Conservation (phyloP, 2,888 invertebrate species). For the Euplexia lucipara region DNA sequence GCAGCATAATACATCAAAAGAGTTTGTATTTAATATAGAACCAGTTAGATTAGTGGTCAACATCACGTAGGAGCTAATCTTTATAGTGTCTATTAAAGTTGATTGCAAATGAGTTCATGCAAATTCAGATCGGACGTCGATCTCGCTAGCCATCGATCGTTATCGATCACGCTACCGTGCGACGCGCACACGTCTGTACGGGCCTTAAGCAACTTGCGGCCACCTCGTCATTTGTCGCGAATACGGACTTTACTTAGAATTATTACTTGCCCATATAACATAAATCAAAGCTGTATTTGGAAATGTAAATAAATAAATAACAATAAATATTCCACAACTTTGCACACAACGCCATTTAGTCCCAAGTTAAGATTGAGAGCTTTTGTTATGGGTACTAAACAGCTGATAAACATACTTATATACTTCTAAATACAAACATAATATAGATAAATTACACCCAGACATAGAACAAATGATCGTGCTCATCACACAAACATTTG, state of each 20-base stretch:
- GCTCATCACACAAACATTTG: too few relatives aligned
- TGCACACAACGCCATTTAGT: too few relatives aligned
- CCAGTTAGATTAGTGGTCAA: not conserved
- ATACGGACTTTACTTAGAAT: constrained; percentile 41
- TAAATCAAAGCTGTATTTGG: too few relatives aligned
- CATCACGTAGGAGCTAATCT: not conserved
- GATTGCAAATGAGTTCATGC: constrained; percentile 36
- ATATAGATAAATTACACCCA: too few relatives aligned
- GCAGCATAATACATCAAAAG: too few relatives aligned
- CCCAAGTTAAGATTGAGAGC: too few relatives aligned
- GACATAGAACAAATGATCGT: too few relatives aligned
- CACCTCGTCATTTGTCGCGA: constrained; percentile 45
- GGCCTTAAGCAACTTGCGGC: constrained; percentile 30
- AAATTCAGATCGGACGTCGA: constrained; percentile 23
- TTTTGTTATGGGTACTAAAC: too few relatives aligned
- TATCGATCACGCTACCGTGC: constrained; percentile 42
- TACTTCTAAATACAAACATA: too few relatives aligned
- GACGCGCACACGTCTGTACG: constrained; percentile 27
- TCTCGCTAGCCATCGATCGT: constrained; percentile 24
- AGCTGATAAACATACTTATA: too few relatives aligned
- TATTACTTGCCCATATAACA: constrained; percentile 11
- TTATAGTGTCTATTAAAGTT: constrained; percentile 19
- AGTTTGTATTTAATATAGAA: not conserved
- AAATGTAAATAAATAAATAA: not conserved
- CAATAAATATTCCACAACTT: too few relatives aligned